These are phyloP conservation scores for Unio delphinus DNA, from an alignment of 2,888 invertebrate genomes.

Conservation along the genomic window DNA sequence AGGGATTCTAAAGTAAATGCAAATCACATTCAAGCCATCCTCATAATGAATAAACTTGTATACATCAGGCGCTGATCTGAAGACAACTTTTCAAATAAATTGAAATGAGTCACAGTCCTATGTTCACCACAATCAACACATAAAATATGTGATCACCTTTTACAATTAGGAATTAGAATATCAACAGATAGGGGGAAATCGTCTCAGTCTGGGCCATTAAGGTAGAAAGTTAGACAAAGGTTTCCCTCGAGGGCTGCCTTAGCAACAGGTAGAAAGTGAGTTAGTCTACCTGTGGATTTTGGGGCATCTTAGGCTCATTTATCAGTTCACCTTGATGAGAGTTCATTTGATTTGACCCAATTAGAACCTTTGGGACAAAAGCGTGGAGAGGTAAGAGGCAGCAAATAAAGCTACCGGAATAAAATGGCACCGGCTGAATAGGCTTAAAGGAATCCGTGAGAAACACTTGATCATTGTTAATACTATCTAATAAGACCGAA, in stretches of 20 bases:
- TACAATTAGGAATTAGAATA: constrained; percentile 48
- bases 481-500: no score
- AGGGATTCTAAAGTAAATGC: constrained; percentile 35
- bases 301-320: no score
- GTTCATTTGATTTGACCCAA: no score
- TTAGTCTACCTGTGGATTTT: no score
- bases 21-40: constrained; percentile 27
- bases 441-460: no score
- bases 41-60: constrained; percentile 45
- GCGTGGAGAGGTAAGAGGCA: no score
- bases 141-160: constrained; percentile 50
- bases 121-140: constrained; percentile 48
- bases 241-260: constrained; percentile 10
- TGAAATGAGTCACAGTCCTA: constrained; percentile 22
- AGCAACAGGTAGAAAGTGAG: no score
- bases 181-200: constrained; percentile 46
- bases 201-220: constrained; percentile 25
- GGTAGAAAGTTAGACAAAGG: constrained; percentile 37
- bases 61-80: constrained; percentile 20
- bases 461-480: no score
- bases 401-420: no score
- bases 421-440: no score
- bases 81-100: constrained; percentile 31
- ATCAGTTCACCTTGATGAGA: no score
- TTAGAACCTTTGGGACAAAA: no score